phyloP scores from a whole-genome alignment of 2,888 invertebrate genomes.

The Harpalus rubripes region DNA sequence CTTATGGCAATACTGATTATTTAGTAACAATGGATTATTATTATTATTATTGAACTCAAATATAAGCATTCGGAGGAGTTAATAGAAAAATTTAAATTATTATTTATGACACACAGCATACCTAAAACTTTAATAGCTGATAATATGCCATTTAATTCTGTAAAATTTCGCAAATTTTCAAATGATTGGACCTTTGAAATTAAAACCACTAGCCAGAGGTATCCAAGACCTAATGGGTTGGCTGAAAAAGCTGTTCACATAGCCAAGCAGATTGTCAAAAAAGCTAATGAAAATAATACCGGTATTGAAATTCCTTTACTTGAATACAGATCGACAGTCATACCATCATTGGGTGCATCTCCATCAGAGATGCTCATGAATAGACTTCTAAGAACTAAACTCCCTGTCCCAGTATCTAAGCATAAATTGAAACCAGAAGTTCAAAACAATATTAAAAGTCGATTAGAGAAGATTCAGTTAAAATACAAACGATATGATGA shows the following conservation, averaged over 20 bases:
- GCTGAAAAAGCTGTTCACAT: conserved; percentile 41
- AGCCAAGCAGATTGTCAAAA: conserved; percentile 27
- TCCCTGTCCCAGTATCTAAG: neutral
- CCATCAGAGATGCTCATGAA: conserved; percentile 27
- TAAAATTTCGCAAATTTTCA: conserved; percentile 8
- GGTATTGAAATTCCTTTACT: conserved; percentile 4
- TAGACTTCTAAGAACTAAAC: conserved; percentile 29
- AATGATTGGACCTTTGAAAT: conserved; percentile 27
- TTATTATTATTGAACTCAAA: conserved; percentile 3
- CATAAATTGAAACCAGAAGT: neutral
- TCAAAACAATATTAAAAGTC: conserved; percentile 19
- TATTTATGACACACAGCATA: neutral
- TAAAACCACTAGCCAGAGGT: neutral
- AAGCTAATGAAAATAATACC: conserved; percentile 26
- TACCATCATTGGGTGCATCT: conserved; percentile 13
- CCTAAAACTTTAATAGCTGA: neutral
- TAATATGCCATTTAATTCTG: too few species aligned
- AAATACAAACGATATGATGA: conserved; percentile 27
- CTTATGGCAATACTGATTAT: neutral
- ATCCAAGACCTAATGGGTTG: conserved; percentile 3
- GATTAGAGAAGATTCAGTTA: conserved; percentile 9
- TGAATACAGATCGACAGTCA: conserved; percentile 13
- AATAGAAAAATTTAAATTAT: neutral
- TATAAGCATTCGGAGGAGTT: neutral
- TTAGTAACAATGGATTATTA: conserved; percentile 6